Conservation (phyloP, 2,888 invertebrate genomes). For the Lasioglossum figueresi region DNA sequence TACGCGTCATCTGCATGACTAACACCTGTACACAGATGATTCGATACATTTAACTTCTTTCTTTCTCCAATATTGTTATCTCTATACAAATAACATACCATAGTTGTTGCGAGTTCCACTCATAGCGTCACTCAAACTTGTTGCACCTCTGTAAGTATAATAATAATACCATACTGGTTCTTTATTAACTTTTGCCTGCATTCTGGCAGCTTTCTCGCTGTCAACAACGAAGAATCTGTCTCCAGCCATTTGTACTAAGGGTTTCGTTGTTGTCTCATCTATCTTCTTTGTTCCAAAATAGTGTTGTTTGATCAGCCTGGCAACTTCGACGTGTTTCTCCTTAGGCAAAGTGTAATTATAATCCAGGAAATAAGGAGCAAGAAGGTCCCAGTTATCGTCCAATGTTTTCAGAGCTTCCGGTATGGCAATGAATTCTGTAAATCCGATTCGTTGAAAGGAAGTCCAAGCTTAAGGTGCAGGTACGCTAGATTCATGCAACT, state of each 20-base stretch:
- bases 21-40: constrained; percentile 84
- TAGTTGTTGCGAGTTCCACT: constrained; percentile 85
- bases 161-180: constrained; percentile 88
- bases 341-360: constrained; percentile 86
- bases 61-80: neutral
- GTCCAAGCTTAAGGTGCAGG: neutral
- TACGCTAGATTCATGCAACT: neutral
- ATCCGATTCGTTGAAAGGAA: constrained; percentile 72
- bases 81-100: constrained; percentile 83
- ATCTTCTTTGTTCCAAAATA: constrained; percentile 86
- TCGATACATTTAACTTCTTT: neutral
- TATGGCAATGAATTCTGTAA: constrained; percentile 82
- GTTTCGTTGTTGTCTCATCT: constrained; percentile 75
- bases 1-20: constrained; percentile 87
- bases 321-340: constrained; percentile 83
- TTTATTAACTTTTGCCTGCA: constrained; percentile 86
- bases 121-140: constrained; percentile 86
- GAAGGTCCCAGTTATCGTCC: constrained; percentile 86
- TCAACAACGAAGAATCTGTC: constrained; percentile 88
- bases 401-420: constrained; percentile 85
- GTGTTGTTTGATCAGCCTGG: constrained; percentile 85
- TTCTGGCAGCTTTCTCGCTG: constrained; percentile 86
- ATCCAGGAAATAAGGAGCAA: constrained; percentile 87
- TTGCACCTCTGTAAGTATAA: constrained; percentile 87
- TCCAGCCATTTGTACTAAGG: constrained; percentile 86